A percentile compares a stretch with the other conserved stretches of the same genome.
phyloP scores from a whole-genome alignment of 2,113 vertebrate genomes.

The Zapus hudsonius region DNA sequence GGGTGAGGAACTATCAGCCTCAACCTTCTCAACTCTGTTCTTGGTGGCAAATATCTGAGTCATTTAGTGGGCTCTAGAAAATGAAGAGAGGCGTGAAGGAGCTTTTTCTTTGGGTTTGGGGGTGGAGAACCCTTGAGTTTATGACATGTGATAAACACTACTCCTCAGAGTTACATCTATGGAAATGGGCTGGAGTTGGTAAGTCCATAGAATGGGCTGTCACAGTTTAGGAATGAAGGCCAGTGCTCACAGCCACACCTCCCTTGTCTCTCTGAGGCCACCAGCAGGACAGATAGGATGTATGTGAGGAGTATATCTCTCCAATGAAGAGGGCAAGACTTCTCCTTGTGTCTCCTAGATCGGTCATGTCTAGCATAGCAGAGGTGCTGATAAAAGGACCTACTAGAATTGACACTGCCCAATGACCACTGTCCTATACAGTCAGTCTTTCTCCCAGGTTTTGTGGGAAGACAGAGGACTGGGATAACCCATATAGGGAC shows the following conservation, averaged over 20 bases:
- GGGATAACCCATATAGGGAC: background rate
- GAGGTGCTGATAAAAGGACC: background rate
- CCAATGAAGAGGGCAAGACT: background rate
- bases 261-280: background rate
- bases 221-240: background rate
- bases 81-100: background rate
- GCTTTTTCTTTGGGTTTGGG: background rate
- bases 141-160: background rate
- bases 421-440: fast-evolving
- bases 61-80: background rate
- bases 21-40: background rate
- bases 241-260: background rate
- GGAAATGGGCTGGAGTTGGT: background rate
- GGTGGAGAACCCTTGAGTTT: background rate
- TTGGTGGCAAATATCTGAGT: background rate
- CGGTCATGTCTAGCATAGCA: background rate
- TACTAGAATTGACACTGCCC: background rate
- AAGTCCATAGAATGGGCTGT: background rate
- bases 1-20: fast-evolving
- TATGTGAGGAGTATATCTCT: background rate
- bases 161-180: background rate
- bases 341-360: background rate
- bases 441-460: fast-evolving
- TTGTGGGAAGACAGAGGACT: background rate
- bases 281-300: background rate